Evolutionary conservation across 35 echinoderm and acorn worm species (phyloP).

Genomic region (Heliocidaris tuberculata): DNA sequence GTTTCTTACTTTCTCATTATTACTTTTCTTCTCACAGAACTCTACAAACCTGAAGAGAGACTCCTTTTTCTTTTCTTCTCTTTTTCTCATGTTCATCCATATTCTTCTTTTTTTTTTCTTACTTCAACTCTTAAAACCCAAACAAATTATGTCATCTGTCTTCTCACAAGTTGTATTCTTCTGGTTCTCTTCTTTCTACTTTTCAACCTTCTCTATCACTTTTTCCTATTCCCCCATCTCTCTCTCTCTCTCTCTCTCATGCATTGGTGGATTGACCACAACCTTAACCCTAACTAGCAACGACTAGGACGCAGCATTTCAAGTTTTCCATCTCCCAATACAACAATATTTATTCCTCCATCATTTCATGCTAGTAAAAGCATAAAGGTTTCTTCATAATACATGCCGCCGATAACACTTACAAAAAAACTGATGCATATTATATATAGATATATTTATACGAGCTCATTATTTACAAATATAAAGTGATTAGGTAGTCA

Average conservation of each 20-base stretch:
- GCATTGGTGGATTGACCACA: no score
- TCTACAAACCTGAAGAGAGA: no score
- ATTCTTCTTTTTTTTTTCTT: no score
- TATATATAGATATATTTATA: constrained; percentile 20
- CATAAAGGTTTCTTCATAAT: neutral
- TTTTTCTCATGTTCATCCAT: no score
- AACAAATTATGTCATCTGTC: no score
- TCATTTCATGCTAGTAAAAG: neutral
- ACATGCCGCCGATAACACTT: neutral
- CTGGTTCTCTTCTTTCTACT: no score
- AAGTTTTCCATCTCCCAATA: neutral
- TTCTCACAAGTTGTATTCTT: no score
- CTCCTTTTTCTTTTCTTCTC: no score
- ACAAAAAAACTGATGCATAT: neutral
- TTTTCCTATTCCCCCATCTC: neutral
- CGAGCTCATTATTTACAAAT: neutral
- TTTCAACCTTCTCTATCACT: no score
- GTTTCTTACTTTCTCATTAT: no score
- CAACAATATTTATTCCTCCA: neutral
- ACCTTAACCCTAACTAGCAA: neutral
- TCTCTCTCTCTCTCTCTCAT: neutral
- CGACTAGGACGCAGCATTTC: neutral
- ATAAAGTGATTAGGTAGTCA: neutral
- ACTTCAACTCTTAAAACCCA: no score
- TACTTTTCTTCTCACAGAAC: no score